A percentile compares a stretch with the other conserved stretches of the same genome.
These are phyloP conservation scores for Athrips mouffetella DNA, from an alignment of 2,888 invertebrate genomes.

Conservation along the genomic window DNA sequence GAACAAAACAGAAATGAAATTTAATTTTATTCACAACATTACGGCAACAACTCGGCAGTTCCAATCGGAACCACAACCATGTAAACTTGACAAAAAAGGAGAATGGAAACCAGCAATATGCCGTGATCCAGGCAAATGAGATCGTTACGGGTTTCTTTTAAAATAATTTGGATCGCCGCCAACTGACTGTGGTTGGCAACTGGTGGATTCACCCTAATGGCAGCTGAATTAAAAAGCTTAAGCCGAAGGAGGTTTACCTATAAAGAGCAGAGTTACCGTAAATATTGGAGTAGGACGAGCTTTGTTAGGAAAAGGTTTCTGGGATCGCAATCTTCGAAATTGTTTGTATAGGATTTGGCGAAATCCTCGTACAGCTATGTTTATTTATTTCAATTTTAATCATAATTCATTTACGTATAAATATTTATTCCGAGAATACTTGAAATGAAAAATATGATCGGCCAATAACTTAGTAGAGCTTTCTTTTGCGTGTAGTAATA, in stretches of 20 bases:
- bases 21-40: conserved; percentile 10
- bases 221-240: conserved; percentile 29
- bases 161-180: conserved; percentile 70
- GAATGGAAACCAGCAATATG: conserved; percentile 32
- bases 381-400: too few relatives aligned
- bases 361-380: neutral
- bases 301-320: neutral
- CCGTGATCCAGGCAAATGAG: conserved; percentile 54
- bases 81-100: conserved; percentile 32
- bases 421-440: too few relatives aligned
- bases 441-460: too few relatives aligned
- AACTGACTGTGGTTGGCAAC: conserved; percentile 57
- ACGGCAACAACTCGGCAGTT: conserved; percentile 7
- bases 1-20: conserved; percentile 1
- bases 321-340: neutral
- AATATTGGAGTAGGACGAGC: conserved; percentile 7
- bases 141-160: conserved; percentile 60
- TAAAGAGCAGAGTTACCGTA: conserved; percentile 7
- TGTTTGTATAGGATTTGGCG: neutral
- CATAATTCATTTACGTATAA: too few relatives aligned
- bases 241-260: conserved; percentile 10
- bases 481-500: too few relatives aligned
- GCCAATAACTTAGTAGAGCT: too few relatives aligned
- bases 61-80: conserved; percentile 11
- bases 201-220: conserved; percentile 63